Base-by-base conservation (phyloP, 2,113 vertebrate genomes). In the Diphyllodes magnificus region DNA sequence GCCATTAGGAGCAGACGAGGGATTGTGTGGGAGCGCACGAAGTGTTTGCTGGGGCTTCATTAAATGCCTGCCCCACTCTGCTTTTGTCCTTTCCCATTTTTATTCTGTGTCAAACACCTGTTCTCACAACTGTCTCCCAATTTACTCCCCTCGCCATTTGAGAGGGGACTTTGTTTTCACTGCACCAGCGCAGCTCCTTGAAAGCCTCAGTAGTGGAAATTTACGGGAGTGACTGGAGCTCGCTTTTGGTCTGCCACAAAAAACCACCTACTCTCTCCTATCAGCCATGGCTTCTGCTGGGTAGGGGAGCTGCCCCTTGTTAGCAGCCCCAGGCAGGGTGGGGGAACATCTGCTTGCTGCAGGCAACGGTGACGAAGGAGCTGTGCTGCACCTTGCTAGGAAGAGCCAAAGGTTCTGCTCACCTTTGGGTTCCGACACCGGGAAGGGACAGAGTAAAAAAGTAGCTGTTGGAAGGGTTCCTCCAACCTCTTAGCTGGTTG, bases 231-330 rank as follows among this genome's bases (percentile, higher is more conserved):
- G 47, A 64, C 15, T 14, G 33, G 33, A 54, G 13, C 31, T 64
- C 6, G 5, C 31, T 89, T 81, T 47, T 64, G 79, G 30, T 54
- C 54, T 47, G 56, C 51, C 28, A 13, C 40, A 21, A 51, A 76
- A 28, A 2, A 0, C 0, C 69, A 54, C 25, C 31, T 23, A 3
- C 59, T 31, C 3, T 64, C 5, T 35, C 22, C n/a, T 64, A 30
- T 39, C 27, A 71, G 30, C 30, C 5, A 2, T 51, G 53, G 20
- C 61, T 64, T 37, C 50, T 70, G 50, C 68, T 40, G 64, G 45
- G 17, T 2, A 7, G 33, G 19, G 25, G 42, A 75, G 3, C 15
- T 40, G 27, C 22, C 16, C 65, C 57, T 37, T 24, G 25, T 42
- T 3, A n/a, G 79, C 35, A 77, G 47, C 51, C 28, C 27, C 7